Evolutionary conservation across 2,888 invertebrate species (phyloP).

Genomic region (Calameuta idolon): DNA sequence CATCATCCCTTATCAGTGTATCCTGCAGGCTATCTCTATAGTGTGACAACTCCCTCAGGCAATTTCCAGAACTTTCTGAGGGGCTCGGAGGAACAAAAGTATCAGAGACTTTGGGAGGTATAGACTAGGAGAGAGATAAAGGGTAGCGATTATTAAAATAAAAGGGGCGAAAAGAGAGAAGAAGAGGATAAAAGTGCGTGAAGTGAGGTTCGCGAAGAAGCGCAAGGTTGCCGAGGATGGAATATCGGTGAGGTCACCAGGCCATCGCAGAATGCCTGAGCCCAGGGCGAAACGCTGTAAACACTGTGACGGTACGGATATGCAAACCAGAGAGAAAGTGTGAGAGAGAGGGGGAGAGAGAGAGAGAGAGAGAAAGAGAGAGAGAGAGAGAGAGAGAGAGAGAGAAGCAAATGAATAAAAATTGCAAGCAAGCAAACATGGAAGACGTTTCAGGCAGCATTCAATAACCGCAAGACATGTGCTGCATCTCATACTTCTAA

Average conservation of each 20-base stretch:
- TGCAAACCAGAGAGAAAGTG: constrained; percentile 1
- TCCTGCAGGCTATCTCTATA: too few relatives aligned
- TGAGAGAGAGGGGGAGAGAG: too few relatives aligned
- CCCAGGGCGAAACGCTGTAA: constrained; percentile 93
- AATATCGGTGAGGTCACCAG: constrained; percentile 66
- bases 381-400: background rate
- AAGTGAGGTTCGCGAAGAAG: constrained; percentile 1
- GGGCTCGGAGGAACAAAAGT: too few relatives aligned
- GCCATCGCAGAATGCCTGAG: constrained; percentile 72
- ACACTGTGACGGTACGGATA: constrained; percentile 85
- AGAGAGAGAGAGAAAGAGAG: too few relatives aligned
- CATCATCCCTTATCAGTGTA: too few relatives aligned
- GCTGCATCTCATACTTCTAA: constrained; percentile 4
- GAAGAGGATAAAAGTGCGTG: background rate
- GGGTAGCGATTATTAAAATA: too few relatives aligned
- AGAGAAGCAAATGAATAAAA: background rate
- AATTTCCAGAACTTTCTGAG: too few relatives aligned
- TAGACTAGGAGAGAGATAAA: too few relatives aligned
- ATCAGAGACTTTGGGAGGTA: too few relatives aligned
- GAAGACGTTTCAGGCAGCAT: background rate
- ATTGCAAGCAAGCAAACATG: background rate
- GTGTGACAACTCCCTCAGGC: too few relatives aligned
- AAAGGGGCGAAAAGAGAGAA: background rate
- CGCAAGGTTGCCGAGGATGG: constrained; percentile 56
- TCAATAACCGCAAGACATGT: background rate